Percentiles rank a stretch among this genome's conserved stretches.
These are phyloP conservation scores for Adelosebastes latens DNA, from an alignment of 2,797 vertebrate species.

Conservation along the genomic window DNA sequence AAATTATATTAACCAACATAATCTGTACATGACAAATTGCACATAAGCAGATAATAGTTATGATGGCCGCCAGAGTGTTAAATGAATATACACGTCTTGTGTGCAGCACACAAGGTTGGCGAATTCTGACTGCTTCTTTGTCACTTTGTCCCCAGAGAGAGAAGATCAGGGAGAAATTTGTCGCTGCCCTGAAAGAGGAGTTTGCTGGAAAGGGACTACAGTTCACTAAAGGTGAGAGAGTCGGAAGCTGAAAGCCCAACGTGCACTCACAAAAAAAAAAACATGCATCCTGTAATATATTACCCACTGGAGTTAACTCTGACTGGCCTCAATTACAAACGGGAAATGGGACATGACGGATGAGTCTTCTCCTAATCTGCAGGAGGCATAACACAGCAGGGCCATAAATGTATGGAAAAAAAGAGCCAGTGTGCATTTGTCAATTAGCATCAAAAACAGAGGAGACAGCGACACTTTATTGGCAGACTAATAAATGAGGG, in stretches of 20 bases:
- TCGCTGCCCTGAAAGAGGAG: slow-evolving; percentile 92
- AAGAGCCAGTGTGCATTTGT: not conserved
- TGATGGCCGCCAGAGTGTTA: not conserved
- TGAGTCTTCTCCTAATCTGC: not conserved
- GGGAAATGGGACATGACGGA: not conserved
- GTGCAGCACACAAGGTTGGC: not conserved
- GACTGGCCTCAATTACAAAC: not conserved
- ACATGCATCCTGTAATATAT: not conserved
- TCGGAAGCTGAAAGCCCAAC: not conserved
- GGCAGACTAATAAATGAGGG: not conserved
- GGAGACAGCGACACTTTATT: not conserved
- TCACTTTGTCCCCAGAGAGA: slow-evolving; percentile 85
- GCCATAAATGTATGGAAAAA: not conserved
- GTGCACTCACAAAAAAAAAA: not conserved
- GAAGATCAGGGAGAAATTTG: slow-evolving; percentile 96
- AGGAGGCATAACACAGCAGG: not conserved
- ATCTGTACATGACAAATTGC: not conserved
- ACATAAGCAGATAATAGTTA: not conserved
- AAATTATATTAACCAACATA: not conserved
- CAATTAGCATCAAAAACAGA: not conserved
- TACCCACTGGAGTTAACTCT: not conserved
- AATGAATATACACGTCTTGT: not conserved
- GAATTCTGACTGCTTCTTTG: not conserved
- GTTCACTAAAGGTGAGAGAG: slow-evolving; percentile 90
- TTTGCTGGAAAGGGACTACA: slow-evolving; percentile 96